Base-by-base conservation (phyloP, 2,888 invertebrate species). In the Leptinotarsa haldemani region DNA sequence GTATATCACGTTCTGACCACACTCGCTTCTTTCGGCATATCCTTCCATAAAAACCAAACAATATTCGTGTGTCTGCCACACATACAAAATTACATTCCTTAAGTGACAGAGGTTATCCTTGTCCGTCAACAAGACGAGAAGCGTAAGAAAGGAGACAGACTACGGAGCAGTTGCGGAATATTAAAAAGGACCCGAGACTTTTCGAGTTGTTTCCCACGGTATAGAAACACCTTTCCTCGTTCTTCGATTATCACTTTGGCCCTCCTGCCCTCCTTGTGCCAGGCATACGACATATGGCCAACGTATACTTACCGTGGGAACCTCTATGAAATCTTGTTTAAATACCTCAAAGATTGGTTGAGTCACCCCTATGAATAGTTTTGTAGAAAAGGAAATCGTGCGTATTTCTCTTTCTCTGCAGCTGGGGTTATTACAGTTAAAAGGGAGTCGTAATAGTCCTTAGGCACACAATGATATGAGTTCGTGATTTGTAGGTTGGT, bases 211-310 rank as follows among this genome's bases (percentile, higher is more conserved):
- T 83, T 83, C 83, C 81, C 83, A 83, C 83, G 83, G 78, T 80
- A 71, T 70, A 73, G 71, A 75, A 80, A 82, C 83, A 83, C 83
- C 83, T 83, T 83, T 75, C 68, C 68, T 68, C 68, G 61, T 68
- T 82, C 82, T 77, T 81, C 81, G 82, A 81, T 83, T 83, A 82
- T 83, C 82, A 78, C 80, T 79, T 81, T 79, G 79, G 79, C 80
- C 81, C 77, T 75, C 15, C 30, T 25, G 77, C 75, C 80, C 79
- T 79, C 76, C 80, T 81, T 82, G 80, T 82, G 82, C 80, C 73
- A 66, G 80, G 81, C 82, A 80, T 83, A 81, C 84, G 84, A 84
- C 85, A 85, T 85, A 84, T 85, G 85, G 85, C 80, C 80, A 82
- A 83, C 83, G 84, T 81, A 81, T 61, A 61, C 61, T 73, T 25